Conservation (phyloP, 2,888 invertebrate genomes). For the Tenthredo notha region DNA sequence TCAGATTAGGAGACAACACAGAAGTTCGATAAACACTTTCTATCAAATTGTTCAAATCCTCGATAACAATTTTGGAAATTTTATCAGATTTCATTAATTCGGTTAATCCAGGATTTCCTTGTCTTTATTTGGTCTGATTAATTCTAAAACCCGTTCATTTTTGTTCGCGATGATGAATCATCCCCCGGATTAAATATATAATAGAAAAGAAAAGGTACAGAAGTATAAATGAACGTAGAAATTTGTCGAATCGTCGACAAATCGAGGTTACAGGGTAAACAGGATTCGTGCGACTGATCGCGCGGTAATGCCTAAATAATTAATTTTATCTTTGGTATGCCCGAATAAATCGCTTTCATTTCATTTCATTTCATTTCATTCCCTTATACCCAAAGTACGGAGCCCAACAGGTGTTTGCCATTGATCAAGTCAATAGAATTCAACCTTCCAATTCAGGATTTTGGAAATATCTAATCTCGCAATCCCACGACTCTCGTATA, state of each 20-base stretch:
- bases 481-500: no score
- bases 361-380: background rate
- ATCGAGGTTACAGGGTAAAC: background rate
- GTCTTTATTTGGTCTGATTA: no score
- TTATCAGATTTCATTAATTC: background rate
- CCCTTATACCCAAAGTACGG: background rate
- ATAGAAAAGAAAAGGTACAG: background rate
- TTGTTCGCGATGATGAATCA: background rate
- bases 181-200: background rate
- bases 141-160: no score
- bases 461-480: background rate
- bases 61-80: background rate
- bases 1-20: background rate
- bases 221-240: background rate
- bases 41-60: background rate
- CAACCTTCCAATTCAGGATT: background rate
- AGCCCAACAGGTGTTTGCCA: constrained; percentile 20
- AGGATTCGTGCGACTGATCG: background rate
- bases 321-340: constrained; percentile 12
- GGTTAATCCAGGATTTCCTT: background rate
- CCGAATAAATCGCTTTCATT: constrained; percentile 2
- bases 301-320: background rate
- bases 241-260: background rate
- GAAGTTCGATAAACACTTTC: background rate
- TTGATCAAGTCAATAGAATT: background rate